phyloP scores from a whole-genome alignment of 2,113 vertebrate species.

The Microcebus ravelobensis region DNA sequence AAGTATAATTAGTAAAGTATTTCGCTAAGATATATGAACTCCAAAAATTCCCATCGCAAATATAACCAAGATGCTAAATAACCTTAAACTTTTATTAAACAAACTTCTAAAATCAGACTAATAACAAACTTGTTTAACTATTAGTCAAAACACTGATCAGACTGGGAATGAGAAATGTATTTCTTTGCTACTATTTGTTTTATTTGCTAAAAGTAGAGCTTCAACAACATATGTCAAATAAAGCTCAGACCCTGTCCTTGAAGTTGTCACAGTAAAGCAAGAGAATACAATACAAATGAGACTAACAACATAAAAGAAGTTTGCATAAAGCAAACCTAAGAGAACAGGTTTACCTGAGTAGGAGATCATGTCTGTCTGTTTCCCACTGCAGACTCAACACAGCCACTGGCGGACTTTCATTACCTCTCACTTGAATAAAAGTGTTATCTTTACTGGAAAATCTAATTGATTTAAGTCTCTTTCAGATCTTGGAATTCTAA shows the following conservation, averaged over 20 bases:
- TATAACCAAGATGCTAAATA: background rate
- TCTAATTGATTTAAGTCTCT: background rate
- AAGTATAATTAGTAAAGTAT: conserved; percentile 22
- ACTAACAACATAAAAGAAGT: background rate
- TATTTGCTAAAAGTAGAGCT: conserved; percentile 66
- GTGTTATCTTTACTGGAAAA: conserved; percentile 5
- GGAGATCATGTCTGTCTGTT: background rate
- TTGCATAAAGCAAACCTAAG: background rate
- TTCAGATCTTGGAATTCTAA: background rate
- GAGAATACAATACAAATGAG: background rate
- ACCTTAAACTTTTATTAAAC: background rate
- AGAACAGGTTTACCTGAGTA: background rate
- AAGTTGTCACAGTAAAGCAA: conserved; percentile 37
- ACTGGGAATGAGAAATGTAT: background rate
- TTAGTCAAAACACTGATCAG: background rate
- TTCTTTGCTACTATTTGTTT: conserved; percentile 37
- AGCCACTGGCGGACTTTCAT: background rate
- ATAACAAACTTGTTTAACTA: conserved; percentile 6
- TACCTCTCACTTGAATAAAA: background rate
- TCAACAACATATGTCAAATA: conserved; percentile 43
- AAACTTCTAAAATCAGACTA: conserved; percentile 19
- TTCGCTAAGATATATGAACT: background rate
- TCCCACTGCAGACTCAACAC: background rate
- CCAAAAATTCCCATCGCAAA: background rate
- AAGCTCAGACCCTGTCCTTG: conserved; percentile 52